These are phyloP conservation scores for Eristalis intricaria DNA, from an alignment of 2,888 invertebrate genomes.

Conservation along the genomic window DNA sequence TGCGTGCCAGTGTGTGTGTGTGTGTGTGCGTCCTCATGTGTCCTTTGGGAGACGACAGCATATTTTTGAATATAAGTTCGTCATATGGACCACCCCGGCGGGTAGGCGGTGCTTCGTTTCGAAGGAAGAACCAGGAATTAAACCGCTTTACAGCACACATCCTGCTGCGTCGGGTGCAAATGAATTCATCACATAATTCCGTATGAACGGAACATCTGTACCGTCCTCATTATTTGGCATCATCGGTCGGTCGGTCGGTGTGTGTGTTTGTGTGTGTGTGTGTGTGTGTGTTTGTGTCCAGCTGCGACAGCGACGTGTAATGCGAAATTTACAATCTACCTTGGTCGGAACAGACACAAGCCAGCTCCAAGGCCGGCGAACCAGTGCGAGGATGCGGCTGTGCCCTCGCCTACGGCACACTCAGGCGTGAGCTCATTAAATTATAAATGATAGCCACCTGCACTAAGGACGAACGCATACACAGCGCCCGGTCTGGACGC, in stretches of 20 bases:
- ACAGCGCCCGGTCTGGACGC: constrained; percentile 16
- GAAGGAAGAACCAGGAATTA: constrained; percentile 4
- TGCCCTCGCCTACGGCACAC: background rate
- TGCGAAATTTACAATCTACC: constrained; percentile 60
- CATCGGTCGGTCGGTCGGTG: constrained; percentile 3
- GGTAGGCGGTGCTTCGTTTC: background rate
- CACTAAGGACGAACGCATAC: constrained; percentile 13
- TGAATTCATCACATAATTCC: constrained; percentile 58
- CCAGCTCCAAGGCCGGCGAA: background rate
- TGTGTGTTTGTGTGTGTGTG: background rate
- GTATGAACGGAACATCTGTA: constrained; percentile 7
- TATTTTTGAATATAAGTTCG: too few relatives aligned
- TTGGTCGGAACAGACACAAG: constrained; percentile 9
- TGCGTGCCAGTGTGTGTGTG: background rate
- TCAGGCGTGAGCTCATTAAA: constrained; percentile 66
- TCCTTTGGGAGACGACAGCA: background rate
- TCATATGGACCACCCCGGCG: too few relatives aligned
- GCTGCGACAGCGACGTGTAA: constrained; percentile 14
- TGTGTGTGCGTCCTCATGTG: background rate
- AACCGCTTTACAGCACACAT: background rate
- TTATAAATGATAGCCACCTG: constrained; percentile 59
- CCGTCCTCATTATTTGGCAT: constrained; percentile 44
- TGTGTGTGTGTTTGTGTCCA: background rate
- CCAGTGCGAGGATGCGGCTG: background rate
- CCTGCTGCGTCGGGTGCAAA: constrained; percentile 9